These are phyloP conservation scores for Lucilia cuprina DNA, from an alignment of 1,140 invertebrate genomes.

Conservation along the genomic window DNA sequence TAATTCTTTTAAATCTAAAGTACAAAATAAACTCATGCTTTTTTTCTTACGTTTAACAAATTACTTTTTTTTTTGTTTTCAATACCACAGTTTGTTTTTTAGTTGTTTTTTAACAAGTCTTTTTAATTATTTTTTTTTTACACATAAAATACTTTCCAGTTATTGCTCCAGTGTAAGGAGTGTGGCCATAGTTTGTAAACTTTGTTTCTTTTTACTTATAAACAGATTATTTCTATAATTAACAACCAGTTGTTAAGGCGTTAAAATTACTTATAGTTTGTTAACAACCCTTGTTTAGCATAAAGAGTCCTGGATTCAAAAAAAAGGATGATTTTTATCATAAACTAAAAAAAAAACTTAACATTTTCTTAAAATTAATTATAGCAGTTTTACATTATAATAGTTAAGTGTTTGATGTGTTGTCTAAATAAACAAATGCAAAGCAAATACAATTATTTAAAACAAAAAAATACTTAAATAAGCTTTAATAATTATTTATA, in stretches of 20 bases:
- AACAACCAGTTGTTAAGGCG: neutral
- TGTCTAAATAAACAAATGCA: conserved; percentile 21
- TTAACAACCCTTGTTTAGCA: neutral
- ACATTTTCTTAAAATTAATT: conserved; percentile 1
- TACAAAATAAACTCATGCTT: conserved; percentile 37
- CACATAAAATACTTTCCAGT: neutral
- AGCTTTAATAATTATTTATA: neutral
- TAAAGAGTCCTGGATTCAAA: neutral
- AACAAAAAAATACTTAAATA: neutral
- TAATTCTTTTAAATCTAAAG: conserved; percentile 20
- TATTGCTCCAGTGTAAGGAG: no score
- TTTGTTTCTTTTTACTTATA: neutral
- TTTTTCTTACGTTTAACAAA: conserved; percentile 15
- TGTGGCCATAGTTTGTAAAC: neutral
- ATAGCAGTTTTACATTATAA: neutral
- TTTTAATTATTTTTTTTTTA: neutral
- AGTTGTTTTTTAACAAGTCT: neutral
- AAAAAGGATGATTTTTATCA: neutral
- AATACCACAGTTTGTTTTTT: conserved; percentile 1
- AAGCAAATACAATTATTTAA: neutral
- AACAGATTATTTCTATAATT: neutral
- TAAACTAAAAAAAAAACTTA: neutral
- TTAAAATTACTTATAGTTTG: neutral
- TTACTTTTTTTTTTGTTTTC: no score
- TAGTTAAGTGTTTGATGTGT: neutral